phyloP scores from a whole-genome alignment of 2,113 vertebrate species.

The Suricata suricatta region DNA sequence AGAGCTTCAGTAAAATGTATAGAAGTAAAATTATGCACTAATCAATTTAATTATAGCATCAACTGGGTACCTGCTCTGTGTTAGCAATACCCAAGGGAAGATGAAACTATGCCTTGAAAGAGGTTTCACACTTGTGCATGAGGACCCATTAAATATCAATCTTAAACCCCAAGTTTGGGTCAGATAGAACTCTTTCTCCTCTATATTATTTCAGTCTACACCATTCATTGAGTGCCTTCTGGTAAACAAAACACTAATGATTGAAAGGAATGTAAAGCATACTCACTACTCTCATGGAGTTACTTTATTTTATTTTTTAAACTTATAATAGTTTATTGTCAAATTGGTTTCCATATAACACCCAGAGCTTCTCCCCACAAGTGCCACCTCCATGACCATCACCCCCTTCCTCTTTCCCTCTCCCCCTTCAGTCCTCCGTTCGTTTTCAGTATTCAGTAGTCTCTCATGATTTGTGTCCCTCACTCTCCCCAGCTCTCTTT shows the following conservation, averaged over 20 bases:
- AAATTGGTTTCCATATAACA: no score
- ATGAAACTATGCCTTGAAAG: neutral
- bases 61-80: neutral
- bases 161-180: neutral
- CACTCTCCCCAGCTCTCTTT: no score
- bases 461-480: no score
- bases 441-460: no score
- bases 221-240: neutral
- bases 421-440: no score
- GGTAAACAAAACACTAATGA: neutral
- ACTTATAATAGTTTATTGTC: no score
- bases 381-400: no score
- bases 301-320: neutral
- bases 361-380: no score
- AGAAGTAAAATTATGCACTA: neutral
- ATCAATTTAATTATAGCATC: neutral
- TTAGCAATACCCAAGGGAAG: neutral
- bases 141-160: neutral
- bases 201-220: neutral
- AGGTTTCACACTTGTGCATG: neutral
- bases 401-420: no score
- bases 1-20: neutral
- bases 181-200: neutral
- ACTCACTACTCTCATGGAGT: neutral
- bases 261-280: neutral